Conservation (phyloP, 2,113 vertebrate species). For the Athene noctua region DNA sequence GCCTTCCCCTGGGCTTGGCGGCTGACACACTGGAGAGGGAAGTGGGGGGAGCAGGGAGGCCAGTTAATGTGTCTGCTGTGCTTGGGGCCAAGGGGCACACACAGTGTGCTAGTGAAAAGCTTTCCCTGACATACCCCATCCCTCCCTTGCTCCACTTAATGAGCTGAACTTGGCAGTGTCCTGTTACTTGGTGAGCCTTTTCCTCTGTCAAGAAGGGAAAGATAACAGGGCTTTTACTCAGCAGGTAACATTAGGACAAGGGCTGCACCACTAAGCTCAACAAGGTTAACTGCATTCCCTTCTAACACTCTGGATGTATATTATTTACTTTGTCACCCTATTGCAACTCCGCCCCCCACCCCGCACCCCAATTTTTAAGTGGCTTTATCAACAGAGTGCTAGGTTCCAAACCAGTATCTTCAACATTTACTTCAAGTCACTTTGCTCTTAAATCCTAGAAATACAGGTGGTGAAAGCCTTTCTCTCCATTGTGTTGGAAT, state of each 20-base stretch:
- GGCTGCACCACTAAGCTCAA: background rate
- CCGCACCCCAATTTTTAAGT: background rate
- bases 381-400: background rate
- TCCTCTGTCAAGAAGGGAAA: background rate
- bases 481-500: accelerated
- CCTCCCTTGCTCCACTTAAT: background rate
- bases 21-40: too few species aligned
- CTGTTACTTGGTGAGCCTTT: background rate
- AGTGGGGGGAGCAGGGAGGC: background rate
- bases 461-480: background rate
- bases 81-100: too few species aligned
- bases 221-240: background rate
- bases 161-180: background rate
- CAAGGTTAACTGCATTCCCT: background rate
- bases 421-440: background rate
- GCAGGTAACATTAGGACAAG: background rate
- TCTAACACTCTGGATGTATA: background rate
- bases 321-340: background rate
- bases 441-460: background rate
- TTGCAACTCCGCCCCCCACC: background rate
- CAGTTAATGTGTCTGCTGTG: accelerated
- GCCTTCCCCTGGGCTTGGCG: background rate
- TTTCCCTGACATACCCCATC: background rate
- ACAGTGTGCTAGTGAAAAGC: accelerated
- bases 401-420: background rate